Evolutionary conservation across 2,888 invertebrate species (phyloP).

Genomic region (Hartigia nigra): DNA sequence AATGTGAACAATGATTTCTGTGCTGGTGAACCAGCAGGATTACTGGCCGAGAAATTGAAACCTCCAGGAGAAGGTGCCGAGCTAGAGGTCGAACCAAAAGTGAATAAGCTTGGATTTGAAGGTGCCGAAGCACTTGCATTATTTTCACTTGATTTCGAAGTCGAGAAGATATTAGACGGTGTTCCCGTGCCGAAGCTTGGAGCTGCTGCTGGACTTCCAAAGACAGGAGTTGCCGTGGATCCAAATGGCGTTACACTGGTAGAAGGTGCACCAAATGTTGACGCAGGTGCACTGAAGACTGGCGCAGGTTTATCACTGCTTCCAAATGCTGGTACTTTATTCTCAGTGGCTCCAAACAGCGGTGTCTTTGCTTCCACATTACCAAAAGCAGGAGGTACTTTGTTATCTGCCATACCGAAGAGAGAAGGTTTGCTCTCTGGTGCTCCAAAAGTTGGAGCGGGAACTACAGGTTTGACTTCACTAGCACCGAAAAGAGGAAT

Average conservation of each 20-base stretch:
- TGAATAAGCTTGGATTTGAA: conserved; percentile 15
- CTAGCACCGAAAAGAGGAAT: conserved; percentile 13
- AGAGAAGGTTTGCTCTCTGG: conserved; percentile 22
- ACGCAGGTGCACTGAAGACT: conserved; percentile 37
- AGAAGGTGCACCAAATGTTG: not conserved
- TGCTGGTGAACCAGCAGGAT: conserved; percentile 24
- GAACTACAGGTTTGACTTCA: conserved; percentile 28
- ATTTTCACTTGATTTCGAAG: conserved; percentile 37
- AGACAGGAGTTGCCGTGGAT: conserved; percentile 34
- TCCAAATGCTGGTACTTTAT: conserved; percentile 31
- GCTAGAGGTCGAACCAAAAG: conserved; percentile 16
- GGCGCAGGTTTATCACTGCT: conserved; percentile 30
- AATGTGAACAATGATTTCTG: conserved; percentile 47
- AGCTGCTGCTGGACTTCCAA: conserved; percentile 30
- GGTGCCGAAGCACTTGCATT: conserved; percentile 16
- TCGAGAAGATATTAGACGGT: conserved; percentile 42
- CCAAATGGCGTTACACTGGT: conserved; percentile 31
- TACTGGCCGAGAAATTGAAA: conserved; percentile 46
- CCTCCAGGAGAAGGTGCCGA: conserved; percentile 27
- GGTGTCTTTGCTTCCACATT: conserved; percentile 37
- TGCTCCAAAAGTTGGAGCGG: conserved; percentile 20
- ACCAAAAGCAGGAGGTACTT: conserved; percentile 37
- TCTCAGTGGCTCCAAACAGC: conserved; percentile 38
- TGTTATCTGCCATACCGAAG: conserved; percentile 36
- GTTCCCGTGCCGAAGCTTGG: conserved; percentile 35